Evolutionary conservation across 2,113 vertebrate genomes (phyloP).

Genomic region (Gavialis gangeticus): DNA sequence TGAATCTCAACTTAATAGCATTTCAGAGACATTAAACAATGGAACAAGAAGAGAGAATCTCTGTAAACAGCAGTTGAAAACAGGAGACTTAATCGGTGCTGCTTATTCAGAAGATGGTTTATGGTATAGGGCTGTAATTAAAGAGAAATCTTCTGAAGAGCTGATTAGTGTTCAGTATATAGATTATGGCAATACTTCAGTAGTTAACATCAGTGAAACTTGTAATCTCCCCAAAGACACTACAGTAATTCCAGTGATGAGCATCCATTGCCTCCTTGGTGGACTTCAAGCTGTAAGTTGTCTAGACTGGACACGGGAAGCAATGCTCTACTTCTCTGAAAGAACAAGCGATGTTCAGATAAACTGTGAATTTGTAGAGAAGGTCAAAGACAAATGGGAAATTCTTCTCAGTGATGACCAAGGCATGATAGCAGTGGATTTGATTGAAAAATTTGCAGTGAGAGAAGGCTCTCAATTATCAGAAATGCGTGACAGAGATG

Average conservation of each 20-base stretch:
- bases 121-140: constrained; percentile 90
- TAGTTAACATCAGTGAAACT: constrained; percentile 74
- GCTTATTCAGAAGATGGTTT: constrained; percentile 86
- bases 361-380: constrained; percentile 84
- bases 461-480: background rate
- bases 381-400: constrained; percentile 84
- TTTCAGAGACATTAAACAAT: constrained; percentile 86
- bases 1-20: constrained; percentile 78
- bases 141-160: constrained; percentile 57
- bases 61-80: constrained; percentile 64
- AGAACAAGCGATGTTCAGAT: constrained; percentile 77
- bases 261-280: constrained; percentile 85
- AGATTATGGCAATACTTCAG: constrained; percentile 91
- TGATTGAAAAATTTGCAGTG: constrained; percentile 22
- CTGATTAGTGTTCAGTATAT: constrained; percentile 85
- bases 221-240: constrained; percentile 73
- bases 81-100: constrained; percentile 87
- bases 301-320: constrained; percentile 54
- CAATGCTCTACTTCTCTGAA: constrained; percentile 74
- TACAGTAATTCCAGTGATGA: constrained; percentile 77
- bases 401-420: constrained; percentile 83
- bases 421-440: constrained; percentile 74
- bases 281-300: constrained; percentile 44
- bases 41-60: constrained; percentile 20
- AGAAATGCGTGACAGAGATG: background rate